Conservation (phyloP, 2,888 invertebrate genomes). For the Cryptocheilus praepositus region DNA sequence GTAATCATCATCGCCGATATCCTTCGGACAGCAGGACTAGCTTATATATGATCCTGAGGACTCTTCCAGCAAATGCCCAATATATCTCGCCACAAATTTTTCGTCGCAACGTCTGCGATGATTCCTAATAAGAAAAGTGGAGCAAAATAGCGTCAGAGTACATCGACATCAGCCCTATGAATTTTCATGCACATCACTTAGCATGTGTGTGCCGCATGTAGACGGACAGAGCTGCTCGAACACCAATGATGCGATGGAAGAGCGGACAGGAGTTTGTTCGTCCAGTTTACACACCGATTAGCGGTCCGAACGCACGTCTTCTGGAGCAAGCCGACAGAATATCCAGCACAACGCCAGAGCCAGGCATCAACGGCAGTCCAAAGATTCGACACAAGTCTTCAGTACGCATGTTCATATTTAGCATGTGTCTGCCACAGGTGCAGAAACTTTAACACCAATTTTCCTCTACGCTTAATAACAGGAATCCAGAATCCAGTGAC, state of each 20-base stretch:
- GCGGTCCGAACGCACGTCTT: slow-evolving; percentile 68
- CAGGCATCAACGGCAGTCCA: slow-evolving; percentile 64
- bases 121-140: too few relatives aligned
- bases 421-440: slow-evolving; percentile 31
- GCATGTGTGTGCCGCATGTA: slow-evolving; percentile 75
- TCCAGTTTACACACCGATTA: slow-evolving; percentile 66
- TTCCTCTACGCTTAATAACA: slow-evolving; percentile 3
- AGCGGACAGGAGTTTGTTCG: slow-evolving; percentile 71
- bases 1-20: too few relatives aligned
- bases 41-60: too few relatives aligned
- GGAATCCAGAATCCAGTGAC: too few relatives aligned
- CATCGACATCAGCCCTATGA: slow-evolving; percentile 46
- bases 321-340: slow-evolving; percentile 70
- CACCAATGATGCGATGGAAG: slow-evolving; percentile 69
- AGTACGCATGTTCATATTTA: slow-evolving; percentile 73
- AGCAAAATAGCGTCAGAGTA: too few relatives aligned
- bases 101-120: too few relatives aligned
- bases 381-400: slow-evolving; percentile 65
- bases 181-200: slow-evolving; percentile 65
- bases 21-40: too few relatives aligned
- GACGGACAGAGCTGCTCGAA: slow-evolving; percentile 67
- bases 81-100: too few relatives aligned
- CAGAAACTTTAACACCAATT: slow-evolving; percentile 18
- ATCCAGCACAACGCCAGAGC: slow-evolving; percentile 68
- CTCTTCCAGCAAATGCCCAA: too few relatives aligned